Evolutionary conservation across 2,888 invertebrate genomes (phyloP), one percentile per base, ranked within the genome.

Genomic region (Perithous albicinctus): DNA sequence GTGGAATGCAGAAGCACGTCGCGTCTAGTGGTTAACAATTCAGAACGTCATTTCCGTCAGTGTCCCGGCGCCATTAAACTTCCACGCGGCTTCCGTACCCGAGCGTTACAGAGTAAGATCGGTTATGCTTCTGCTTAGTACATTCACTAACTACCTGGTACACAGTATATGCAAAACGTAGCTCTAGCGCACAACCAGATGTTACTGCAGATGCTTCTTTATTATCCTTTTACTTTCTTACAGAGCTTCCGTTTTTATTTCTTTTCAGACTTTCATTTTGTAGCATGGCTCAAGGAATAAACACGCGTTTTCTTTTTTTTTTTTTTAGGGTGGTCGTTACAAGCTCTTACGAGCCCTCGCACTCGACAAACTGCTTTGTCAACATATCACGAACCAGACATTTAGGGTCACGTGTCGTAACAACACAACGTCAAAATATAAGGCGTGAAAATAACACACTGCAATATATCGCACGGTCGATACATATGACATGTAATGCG

Each of bases 41-140:
- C 63, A 64, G 69, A 64, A 66, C 74, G 79, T 75, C 75, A 80
- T 80, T 80, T 64, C 74, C 74, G 69, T 56, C 38, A 38, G 74
- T 43, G 61, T 72, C 38, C 66, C 48, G 20, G 15, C 38, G 64
- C 29, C 20, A 46, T 79, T 74, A 80, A 80, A 75, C 64, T 46
- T 56, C 35, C 8, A 63, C 38, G 51, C 38, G 61, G 63, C 35
- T 63, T 79, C 41, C 66, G 38, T 73, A 46, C 51, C 32, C 61
- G 61, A 63, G 46, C 32, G 32, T 73, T 59, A n/a, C 38, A 56
- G n/a, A n/a, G 32, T 59, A 59, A 41, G 59, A 73, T 73, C 69
- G 63, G 63, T 80, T 63, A 64, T 51, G 46, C 43, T 46, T 54
- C 43, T 56, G 26, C 48, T 43, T 15, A 2, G 18, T 18, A 48